These are phyloP conservation scores for Vimba vimba DNA, from an alignment of 2,113 vertebrate species.

Conservation along the genomic window DNA sequence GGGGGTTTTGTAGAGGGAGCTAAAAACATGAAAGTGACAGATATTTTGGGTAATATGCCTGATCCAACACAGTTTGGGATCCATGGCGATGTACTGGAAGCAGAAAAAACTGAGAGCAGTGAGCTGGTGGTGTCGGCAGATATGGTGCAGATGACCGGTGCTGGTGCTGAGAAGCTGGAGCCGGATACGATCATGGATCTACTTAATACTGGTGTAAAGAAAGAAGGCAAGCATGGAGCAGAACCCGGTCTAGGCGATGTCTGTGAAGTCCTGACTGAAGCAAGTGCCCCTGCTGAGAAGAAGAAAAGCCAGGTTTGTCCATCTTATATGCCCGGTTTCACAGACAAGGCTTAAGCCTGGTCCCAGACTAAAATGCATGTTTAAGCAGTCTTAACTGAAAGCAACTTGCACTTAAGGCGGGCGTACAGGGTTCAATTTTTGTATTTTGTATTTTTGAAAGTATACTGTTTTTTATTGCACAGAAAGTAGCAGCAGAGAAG, in stretches of 20 bases:
- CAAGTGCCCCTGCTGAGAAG: constrained; percentile 69
- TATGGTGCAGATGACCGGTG: constrained; percentile 73
- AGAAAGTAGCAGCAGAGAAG: constrained; percentile 78
- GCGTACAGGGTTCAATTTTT: too few species aligned
- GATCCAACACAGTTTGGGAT: constrained; percentile 98
- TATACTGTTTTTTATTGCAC: constrained; percentile 52
- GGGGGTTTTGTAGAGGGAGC: constrained; percentile 96
- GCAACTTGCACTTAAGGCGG: too few species aligned
- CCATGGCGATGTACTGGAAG: constrained; percentile 87
- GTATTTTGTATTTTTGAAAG: background rate
- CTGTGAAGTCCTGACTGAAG: constrained; percentile 77
- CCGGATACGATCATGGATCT: constrained; percentile 84
- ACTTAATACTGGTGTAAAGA: constrained; percentile 82
- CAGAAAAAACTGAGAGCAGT: constrained; percentile 83
- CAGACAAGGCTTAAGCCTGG: too few species aligned
- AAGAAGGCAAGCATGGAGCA: constrained; percentile 84
- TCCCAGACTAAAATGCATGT: too few species aligned
- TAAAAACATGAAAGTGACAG: constrained; percentile 97
- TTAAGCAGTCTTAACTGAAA: too few species aligned
- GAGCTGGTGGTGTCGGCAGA: constrained; percentile 79
- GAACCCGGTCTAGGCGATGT: constrained; percentile 92
- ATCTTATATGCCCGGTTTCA: background rate
- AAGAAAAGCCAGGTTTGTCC: constrained; percentile 85
- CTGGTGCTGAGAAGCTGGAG: constrained; percentile 81
- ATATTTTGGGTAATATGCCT: constrained; percentile 97